Conservation (phyloP, 2,888 invertebrate species). For the Agonopterix arenella region DNA sequence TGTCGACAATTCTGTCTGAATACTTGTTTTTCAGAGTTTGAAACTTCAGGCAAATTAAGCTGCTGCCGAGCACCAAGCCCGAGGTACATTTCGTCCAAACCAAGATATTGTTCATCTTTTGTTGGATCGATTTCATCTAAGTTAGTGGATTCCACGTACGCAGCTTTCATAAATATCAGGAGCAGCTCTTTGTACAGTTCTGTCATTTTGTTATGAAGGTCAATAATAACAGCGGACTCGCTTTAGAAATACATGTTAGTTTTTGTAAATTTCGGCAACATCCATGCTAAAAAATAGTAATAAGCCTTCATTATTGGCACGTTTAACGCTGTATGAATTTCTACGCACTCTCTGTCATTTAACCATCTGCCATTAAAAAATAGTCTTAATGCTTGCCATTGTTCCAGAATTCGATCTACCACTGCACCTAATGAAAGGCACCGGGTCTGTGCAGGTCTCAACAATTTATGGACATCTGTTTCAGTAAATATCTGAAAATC, state of each 20-base stretch:
- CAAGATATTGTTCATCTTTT: no score
- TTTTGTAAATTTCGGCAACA: constrained; percentile 1
- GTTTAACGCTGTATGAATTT: not conserved
- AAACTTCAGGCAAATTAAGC: no score
- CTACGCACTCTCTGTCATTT: not conserved
- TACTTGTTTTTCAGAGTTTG: no score
- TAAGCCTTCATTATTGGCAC: not conserved
- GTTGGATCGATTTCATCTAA: no score
- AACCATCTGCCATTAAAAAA: not conserved
- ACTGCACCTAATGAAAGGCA: not conserved
- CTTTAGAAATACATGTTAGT: not conserved
- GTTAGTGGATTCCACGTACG: no score
- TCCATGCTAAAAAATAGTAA: not conserved
- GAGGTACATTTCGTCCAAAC: no score
- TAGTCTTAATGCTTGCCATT: constrained; percentile 3
- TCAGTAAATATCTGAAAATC: constrained; percentile 4
- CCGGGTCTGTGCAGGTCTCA: constrained; percentile 7
- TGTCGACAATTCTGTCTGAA: no score
- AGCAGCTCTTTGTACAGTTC: not conserved
- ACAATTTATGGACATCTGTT: not conserved
- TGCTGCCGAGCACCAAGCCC: no score
- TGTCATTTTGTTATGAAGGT: not conserved
- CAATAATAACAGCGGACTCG: not conserved
- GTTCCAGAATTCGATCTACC: constrained; percentile 5
- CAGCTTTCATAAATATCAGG: no score